Conservation (phyloP, 2,888 invertebrate genomes). For the Autographa gamma region DNA sequence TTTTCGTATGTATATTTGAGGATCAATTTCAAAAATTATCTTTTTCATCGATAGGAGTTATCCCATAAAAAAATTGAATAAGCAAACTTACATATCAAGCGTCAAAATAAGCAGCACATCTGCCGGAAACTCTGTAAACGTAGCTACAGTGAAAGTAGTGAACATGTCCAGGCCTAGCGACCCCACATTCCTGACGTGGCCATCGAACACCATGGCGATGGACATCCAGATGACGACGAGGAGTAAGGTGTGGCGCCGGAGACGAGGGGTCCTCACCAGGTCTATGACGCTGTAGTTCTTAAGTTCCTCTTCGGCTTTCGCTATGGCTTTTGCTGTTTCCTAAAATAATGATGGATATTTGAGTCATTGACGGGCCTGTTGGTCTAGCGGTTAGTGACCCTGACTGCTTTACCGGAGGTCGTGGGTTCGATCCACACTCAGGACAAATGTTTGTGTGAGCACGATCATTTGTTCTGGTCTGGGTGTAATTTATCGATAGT, state of each 20-base stretch:
- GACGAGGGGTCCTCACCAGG: slow-evolving; percentile 93
- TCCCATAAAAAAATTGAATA: too few relatives aligned
- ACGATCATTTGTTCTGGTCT: too few relatives aligned
- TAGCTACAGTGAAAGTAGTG: slow-evolving; percentile 94
- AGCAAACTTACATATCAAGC: slow-evolving; percentile 90
- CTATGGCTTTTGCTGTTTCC: slow-evolving; percentile 91
- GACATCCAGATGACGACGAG: slow-evolving; percentile 95
- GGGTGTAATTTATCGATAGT: too few relatives aligned
- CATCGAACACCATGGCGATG: slow-evolving; percentile 95
- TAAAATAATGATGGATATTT: slow-evolving; percentile 55
- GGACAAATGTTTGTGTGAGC: too few relatives aligned
- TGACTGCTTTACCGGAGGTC: too few relatives aligned
- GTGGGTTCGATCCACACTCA: too few relatives aligned
- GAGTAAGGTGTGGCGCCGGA: slow-evolving; percentile 92
- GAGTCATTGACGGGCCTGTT: too few relatives aligned
- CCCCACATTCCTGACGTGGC: slow-evolving; percentile 96
- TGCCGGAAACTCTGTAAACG: slow-evolving; percentile 95
- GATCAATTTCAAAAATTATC: too few relatives aligned
- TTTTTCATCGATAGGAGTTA: too few relatives aligned
- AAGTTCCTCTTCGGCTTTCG: slow-evolving; percentile 91
- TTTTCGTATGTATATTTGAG: too few relatives aligned
- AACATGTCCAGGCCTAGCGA: slow-evolving; percentile 94
- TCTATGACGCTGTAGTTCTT: slow-evolving; percentile 93
- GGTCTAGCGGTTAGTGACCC: too few relatives aligned
- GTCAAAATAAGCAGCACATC: slow-evolving; percentile 93